Conservation (phyloP, 2,113 vertebrate species). For the Lophura nycthemera region DNA sequence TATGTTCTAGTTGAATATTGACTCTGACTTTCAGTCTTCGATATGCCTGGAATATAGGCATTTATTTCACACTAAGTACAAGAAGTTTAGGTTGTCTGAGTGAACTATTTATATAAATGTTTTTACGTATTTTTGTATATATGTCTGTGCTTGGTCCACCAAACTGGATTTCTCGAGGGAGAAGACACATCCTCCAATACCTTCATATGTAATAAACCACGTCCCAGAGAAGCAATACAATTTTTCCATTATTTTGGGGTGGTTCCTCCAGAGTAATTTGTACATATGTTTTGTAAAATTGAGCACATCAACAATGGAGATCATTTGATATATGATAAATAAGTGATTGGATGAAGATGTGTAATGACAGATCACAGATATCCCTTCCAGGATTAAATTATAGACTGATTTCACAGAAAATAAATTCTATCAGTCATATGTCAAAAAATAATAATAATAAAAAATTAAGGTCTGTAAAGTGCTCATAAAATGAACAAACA, state of each 20-base stretch:
- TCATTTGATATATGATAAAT: background rate
- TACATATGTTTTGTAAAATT: background rate
- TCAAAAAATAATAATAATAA: background rate
- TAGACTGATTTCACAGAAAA: conserved; percentile 40
- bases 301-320: background rate
- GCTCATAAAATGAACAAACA: conserved; percentile 5
- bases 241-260: background rate
- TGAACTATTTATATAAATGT: background rate
- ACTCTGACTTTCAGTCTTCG: background rate
- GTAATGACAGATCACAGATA: background rate
- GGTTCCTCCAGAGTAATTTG: background rate
- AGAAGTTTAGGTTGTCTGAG: background rate
- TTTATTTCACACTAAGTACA: background rate
- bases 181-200: background rate
- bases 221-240: background rate
- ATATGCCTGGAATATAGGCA: background rate
- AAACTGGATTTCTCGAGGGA: background rate
- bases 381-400: background rate
- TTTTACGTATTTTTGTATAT: rapidly evolving
- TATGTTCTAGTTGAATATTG: background rate
- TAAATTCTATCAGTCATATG: conserved; percentile 41
- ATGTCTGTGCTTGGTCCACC: background rate
- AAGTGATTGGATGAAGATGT: background rate
- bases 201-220: background rate
- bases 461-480: background rate